Percentiles rank a stretch among this genome's conserved stretches.
Conservation (phyloP, 2,888 invertebrate species). For the Amblyteles armatorius region DNA sequence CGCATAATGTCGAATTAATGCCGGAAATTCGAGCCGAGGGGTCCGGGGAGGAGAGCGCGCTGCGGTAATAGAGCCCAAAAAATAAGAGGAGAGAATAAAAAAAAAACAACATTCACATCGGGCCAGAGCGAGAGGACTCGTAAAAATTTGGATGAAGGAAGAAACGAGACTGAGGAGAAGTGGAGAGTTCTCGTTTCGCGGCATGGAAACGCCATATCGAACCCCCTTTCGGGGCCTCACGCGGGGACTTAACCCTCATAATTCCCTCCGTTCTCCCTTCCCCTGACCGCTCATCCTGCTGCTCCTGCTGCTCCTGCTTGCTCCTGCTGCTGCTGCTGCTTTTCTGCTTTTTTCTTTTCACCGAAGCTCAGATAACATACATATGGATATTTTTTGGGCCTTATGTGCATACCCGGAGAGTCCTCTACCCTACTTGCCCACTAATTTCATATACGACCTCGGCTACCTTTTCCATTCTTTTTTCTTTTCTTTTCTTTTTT, state of each 20-base stretch:
- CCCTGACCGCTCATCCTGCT: conserved; percentile 3
- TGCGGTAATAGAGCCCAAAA: conserved; percentile 65
- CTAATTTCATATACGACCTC: conserved; percentile 66
- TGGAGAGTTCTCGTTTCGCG: conserved; percentile 70
- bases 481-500: conserved; percentile 72
- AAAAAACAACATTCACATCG: conserved; percentile 55
- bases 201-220: conserved; percentile 67
- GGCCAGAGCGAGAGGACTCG: conserved; percentile 44
- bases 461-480: conserved; percentile 59
- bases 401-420: conserved; percentile 26
- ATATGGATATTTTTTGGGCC: conserved; percentile 53
- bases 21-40: conserved; percentile 82
- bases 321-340: conserved; percentile 9
- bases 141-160: conserved; percentile 67
- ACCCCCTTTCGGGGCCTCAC: conserved; percentile 52
- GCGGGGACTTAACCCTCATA: conserved; percentile 33
- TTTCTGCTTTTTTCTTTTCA: conserved; percentile 44
- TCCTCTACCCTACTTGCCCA: conserved; percentile 42
- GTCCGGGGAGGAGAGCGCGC: conserved; percentile 62
- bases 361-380: conserved; percentile 51
- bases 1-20: conserved; percentile 84
- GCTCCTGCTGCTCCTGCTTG: conserved; percentile 14
- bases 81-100: conserved; percentile 1
- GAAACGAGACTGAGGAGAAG: conserved; percentile 51
- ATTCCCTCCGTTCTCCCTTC: conserved; percentile 51